A percentile compares a stretch with the other conserved stretches of the same genome.
phyloP scores from a whole-genome alignment of 2,888 invertebrate species.

The Seira ritae region DNA sequence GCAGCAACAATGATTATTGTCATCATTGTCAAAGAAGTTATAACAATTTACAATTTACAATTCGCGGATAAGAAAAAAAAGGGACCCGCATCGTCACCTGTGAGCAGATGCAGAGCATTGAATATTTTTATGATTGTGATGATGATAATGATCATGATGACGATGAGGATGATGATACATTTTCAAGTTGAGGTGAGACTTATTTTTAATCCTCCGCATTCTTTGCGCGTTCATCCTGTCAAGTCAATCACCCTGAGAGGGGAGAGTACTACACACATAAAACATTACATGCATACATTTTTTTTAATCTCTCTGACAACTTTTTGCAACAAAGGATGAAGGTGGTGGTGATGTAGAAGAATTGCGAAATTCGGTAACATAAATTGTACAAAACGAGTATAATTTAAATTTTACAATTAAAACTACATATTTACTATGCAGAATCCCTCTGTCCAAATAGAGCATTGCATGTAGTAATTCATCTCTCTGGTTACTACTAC shows the following conservation, averaged over 20 bases:
- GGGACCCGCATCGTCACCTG: background rate
- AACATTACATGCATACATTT: too few species aligned
- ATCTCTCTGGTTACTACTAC: too few species aligned
- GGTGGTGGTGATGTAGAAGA: too few species aligned
- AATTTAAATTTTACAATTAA: too few species aligned
- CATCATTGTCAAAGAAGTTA: conserved; percentile 24
- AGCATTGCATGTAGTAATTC: too few species aligned
- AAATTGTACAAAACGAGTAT: too few species aligned
- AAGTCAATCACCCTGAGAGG: conserved; percentile 18
- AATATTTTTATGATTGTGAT: background rate
- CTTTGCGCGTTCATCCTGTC: conserved; percentile 28
- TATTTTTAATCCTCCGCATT: background rate
- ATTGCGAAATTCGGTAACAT: too few species aligned
- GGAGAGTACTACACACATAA: background rate
- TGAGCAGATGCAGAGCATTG: background rate
- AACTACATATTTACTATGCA: too few species aligned
- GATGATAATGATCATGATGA: background rate
- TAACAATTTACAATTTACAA: too few species aligned
- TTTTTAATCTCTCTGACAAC: too few species aligned
- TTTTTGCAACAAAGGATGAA: too few species aligned
- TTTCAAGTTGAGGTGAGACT: conserved; percentile 12
- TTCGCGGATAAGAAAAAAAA: background rate
- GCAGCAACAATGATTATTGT: conserved; percentile 9
- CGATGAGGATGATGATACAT: background rate
- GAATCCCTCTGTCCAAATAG: too few species aligned